Evolutionary conservation across 2,888 invertebrate species (phyloP), one percentile per base, ranked within the genome.

Genomic region (Rambutsinella grinnellia): DNA sequence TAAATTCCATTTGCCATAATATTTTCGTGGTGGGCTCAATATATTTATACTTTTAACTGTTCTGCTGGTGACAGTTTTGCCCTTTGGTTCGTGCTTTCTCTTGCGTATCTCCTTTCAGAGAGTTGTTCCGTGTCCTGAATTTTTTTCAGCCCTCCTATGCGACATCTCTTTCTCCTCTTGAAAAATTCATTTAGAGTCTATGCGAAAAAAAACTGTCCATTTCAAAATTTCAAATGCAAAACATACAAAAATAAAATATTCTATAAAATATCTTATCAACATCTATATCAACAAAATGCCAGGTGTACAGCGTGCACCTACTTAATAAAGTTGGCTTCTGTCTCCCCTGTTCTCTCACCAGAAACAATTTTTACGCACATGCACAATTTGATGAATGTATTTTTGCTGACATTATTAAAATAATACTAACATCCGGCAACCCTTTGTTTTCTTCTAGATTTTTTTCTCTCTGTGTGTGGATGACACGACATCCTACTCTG

Each of bases 381-480:
- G 56, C 49, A 62, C 71, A 63, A 57, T 47, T 63, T 63, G 71
- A 71, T 71, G 71, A 71, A 26, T 36, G 60, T 69, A 28, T 69
- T 60, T 69, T 60, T 60, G 61, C 47, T 27, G 61, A 66, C 57
- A 24, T 21, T 58, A 67, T 49, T 26, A 23, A 27, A 13, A 3
- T 70, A 62, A 71, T 56, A 19, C 23, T 57, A 62, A 63, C 71
- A 71, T 71, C 71, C 71, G 71, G 71, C 49, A 71, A 71, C 36
- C 71, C 71, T 71, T 71, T 71, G 71, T 71, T 71, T 69, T 68
- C 23, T 68, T 69, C 53, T 36, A 47, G 54, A 63, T 68, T 70
- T 70, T 70, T 53, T 61, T 21, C 54, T 24, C 62, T 26, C 62
- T 62, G 69, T 71, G 69, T 61, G 69, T 62, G 71, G 71, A 71